phyloP scores from a whole-genome alignment of 1,140 invertebrate species.

The Bombus breviceps region DNA sequence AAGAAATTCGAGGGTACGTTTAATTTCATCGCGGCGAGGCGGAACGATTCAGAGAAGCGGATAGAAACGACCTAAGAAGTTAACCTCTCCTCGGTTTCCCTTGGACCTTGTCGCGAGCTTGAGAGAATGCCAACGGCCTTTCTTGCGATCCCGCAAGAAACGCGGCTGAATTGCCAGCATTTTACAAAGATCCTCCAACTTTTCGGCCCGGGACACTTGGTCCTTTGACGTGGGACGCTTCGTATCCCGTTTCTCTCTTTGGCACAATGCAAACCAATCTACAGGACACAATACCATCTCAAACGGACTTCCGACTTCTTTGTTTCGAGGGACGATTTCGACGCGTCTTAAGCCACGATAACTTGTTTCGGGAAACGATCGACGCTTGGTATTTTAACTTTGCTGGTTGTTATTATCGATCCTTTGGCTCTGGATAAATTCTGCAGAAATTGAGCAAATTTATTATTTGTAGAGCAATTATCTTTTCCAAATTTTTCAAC shows the following conservation, averaged over 20 bases:
- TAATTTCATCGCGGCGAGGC: conserved; percentile 24
- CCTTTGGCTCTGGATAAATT: too few species aligned
- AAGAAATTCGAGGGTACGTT: conserved; percentile 21
- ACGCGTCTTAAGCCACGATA: neutral
- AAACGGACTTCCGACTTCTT: neutral
- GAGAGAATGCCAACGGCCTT: conserved; percentile 42
- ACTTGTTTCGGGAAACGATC: neutral
- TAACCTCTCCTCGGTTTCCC: conserved; percentile 4
- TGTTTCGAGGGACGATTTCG: neutral
- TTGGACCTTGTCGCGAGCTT: neutral
- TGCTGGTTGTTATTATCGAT: neutral
- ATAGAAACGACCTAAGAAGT: conserved; percentile 29
- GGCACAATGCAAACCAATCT: conserved; percentile 47
- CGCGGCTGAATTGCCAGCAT: conserved; percentile 29
- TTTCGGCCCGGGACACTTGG: conserved; percentile 30
- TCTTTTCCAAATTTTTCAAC: neutral
- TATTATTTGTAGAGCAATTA: neutral
- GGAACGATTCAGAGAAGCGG: conserved; percentile 12
- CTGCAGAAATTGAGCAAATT: neutral
- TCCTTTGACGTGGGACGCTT: conserved; percentile 21
- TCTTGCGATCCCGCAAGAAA: conserved; percentile 39
- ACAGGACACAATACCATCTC: conserved; percentile 14
- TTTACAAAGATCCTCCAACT: conserved; percentile 48
- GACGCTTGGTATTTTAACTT: too few species aligned
- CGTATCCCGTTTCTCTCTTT: neutral